These are phyloP conservation scores for Eulithis prunata DNA, from an alignment of 2,888 invertebrate species.

Conservation along the genomic window DNA sequence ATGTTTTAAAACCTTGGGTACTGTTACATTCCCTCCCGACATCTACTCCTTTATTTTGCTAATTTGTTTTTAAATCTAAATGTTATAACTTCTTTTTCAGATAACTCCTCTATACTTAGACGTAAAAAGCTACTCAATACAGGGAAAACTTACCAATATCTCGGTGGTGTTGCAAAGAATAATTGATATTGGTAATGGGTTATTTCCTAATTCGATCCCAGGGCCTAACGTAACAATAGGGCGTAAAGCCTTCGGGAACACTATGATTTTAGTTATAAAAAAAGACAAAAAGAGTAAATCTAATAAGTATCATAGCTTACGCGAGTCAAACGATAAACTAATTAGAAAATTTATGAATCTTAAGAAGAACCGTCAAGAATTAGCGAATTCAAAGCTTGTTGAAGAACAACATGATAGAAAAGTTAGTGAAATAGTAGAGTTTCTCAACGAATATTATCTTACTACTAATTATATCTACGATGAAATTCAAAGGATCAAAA, in stretches of 20 bases:
- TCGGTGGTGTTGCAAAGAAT: slow-evolving; percentile 2
- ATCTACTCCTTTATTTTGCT: no score
- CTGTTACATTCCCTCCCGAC: no score
- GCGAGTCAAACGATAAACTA: not conserved
- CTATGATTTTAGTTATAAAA: slow-evolving; percentile 9
- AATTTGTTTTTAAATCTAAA: no score
- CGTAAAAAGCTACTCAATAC: slow-evolving; percentile 1
- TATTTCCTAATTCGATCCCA: not conserved
- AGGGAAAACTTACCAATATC: not conserved
- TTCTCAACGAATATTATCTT: slow-evolving; percentile 41
- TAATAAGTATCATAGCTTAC: not conserved
- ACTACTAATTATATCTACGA: slow-evolving; percentile 53
- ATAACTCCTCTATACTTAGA: not conserved
- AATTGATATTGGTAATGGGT: not conserved
- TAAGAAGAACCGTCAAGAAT: not conserved
- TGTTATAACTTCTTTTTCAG: slow-evolving; percentile 2
- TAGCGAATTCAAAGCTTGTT: slow-evolving; percentile 6
- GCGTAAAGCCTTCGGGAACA: slow-evolving; percentile 7
- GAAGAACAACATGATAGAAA: slow-evolving; percentile 40
- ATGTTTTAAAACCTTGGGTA: no score
- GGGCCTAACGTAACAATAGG: slow-evolving; percentile 1
- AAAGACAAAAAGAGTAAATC: not conserved
- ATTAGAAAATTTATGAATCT: not conserved
- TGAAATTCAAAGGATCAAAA: slow-evolving; percentile 54
- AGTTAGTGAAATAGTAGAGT: slow-evolving; percentile 45